These are phyloP conservation scores for Salticus scenicus DNA, from an alignment of 2,888 invertebrate species.

Conservation along the genomic window DNA sequence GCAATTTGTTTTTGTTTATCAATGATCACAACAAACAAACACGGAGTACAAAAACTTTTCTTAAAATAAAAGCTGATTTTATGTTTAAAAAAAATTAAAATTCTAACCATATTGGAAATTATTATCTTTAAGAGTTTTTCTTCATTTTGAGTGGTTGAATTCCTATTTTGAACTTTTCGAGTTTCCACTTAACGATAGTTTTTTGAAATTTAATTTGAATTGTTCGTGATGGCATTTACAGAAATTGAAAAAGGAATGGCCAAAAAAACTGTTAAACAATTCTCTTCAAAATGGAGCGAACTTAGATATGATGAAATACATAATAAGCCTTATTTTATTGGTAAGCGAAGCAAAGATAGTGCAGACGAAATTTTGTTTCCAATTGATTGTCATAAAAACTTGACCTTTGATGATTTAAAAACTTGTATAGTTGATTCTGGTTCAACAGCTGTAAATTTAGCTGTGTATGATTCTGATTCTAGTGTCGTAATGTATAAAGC, in stretches of 20 bases:
- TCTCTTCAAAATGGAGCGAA: constrained; percentile 33
- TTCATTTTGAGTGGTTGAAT: no score
- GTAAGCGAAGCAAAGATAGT: constrained; percentile 19
- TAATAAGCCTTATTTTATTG: constrained; percentile 41
- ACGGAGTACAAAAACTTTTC: no score
- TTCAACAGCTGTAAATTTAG: constrained; percentile 15
- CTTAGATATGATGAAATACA: constrained; percentile 44
- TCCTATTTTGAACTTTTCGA: no score
- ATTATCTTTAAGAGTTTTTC: no score
- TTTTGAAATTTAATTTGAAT: no score
- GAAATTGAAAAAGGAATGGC: constrained; percentile 28
- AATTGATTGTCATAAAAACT: neutral
- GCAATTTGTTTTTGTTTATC: no score
- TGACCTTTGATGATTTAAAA: constrained; percentile 38
- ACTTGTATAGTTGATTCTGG: constrained; percentile 17
- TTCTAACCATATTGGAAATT: no score
- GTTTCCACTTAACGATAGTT: no score
- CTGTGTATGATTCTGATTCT: constrained; percentile 33
- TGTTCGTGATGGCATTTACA: constrained; percentile 1
- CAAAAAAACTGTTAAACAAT: constrained; percentile 28
- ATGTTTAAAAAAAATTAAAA: no score
- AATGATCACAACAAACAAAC: no score
- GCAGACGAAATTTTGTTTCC: neutral
- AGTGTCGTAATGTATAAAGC: constrained; percentile 34
- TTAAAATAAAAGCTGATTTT: no score